Evolutionary conservation across 2,888 invertebrate species (phyloP), one percentile per base, ranked within the genome.

Genomic region (Nomada fabriciana): DNA sequence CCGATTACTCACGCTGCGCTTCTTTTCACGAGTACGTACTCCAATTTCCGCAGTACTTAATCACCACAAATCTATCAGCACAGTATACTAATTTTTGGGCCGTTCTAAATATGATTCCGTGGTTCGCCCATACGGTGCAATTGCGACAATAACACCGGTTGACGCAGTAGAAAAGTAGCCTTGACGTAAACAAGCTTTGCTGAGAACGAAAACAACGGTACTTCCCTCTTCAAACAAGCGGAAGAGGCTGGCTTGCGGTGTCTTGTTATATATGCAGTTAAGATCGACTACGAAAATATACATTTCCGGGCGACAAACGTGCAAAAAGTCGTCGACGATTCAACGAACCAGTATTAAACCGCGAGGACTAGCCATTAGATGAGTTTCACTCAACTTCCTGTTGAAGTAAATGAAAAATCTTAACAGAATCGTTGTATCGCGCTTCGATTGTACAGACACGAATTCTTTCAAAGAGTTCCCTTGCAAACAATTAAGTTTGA

Each of bases 191-290:
- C 86, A 83, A 82, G 79, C 83, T 77, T 82, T 82, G 80, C 82
- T 76, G 85, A 75, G 86, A 88, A 88, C 83, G 88, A 88, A 89
- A 85, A 88, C 85, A 88, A 88, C 86, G 87, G 81, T 80, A 81
- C 76, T 67, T 64, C 65, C 61, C 69, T 70, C 52, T 11, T 20
- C 47, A 10, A 23, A 20, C 36, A 71, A 5, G 20, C 20, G 20
- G 59, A 50, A 70, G 29, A 47, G 20, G 13, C 42, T 57, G 53
- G n/a, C 23, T 7, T 20, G 15, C 70, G 47, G 55, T 7, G 11
- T 4, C 47, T 20, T 42, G 9, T 57, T 23, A 13, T 25, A 25
- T 10, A 57, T 10, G 15, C 18, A 13, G 18, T 43, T 23, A 15
- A 61, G 50, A 60, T 69, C 25, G n/a, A 7, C 15, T 11, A 15